These are phyloP conservation scores for Rhopilema esculentum DNA, from an alignment of 30 jellyfish, hydroid and myxozoan species.

Conservation along the genomic window DNA sequence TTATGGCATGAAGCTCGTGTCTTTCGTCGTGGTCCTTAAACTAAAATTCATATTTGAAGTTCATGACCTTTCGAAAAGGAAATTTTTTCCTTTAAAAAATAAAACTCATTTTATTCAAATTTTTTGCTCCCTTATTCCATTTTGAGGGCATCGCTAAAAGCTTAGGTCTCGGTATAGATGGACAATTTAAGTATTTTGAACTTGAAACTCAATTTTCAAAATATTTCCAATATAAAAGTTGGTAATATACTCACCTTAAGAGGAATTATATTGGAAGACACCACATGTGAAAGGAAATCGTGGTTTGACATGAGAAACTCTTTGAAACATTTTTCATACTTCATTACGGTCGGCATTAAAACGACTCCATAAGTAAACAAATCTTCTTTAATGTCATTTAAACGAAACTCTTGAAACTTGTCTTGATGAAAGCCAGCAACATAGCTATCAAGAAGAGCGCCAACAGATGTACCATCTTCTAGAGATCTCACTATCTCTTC, in stretches of 20 bases:
- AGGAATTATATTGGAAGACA: conserved; percentile 82
- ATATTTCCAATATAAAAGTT: neutral
- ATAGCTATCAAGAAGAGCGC: conserved; percentile 91
- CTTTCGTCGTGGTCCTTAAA: too few species aligned
- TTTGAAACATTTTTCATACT: conserved; percentile 48
- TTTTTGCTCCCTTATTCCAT: too few species aligned
- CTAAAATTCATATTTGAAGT: too few species aligned
- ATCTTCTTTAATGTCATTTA: conserved; percentile 84
- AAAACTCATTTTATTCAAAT: too few species aligned
- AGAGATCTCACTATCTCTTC: conserved; percentile 15
- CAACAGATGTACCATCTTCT: conserved; percentile 25
- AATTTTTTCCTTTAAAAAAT: too few species aligned
- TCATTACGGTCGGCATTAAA: conserved; percentile 73
- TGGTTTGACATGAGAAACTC: conserved; percentile 64
- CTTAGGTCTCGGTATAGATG: neutral
- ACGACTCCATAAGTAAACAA: conserved; percentile 91
- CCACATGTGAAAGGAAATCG: conserved; percentile 43
- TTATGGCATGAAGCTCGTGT: too few species aligned
- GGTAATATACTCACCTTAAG: conserved; percentile 51
- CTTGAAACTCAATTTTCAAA: neutral
- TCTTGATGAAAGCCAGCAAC: conserved; percentile 94
- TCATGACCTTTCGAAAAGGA: too few species aligned
- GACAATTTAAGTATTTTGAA: neutral
- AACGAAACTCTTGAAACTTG: conserved; percentile 61
- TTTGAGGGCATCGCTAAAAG: too few species aligned